Base-by-base conservation (phyloP, 2,797 vertebrate genomes). In the Manis pentadactyla region DNA sequence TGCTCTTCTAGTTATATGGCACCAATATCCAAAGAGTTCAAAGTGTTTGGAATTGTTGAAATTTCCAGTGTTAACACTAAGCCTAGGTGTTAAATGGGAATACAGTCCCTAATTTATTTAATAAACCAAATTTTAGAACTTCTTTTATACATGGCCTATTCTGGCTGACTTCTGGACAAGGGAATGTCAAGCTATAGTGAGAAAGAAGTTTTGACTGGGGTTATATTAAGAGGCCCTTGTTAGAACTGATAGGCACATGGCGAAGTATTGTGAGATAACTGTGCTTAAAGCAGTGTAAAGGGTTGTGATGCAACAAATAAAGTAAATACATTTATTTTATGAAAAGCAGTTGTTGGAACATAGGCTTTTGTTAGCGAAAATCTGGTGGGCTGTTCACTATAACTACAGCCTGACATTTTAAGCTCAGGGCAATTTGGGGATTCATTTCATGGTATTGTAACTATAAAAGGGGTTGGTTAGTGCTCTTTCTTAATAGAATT, bases 1-100 rank as follows among this genome's bases (percentile, higher is more conserved):
- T 95, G 19, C 5, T 91, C 29, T 73, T 87, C 1, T 69, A 66
- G 53, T 97, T 97, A 97, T 92, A 95, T 97, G 94, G 88, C 90
- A 96, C 96, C 97, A 97, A 92, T 97, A 94, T 95, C 96, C 91
- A 97, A 93, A 96, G 95, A 95, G 96, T 95, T 97, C 95, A 97
- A 92, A 92, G 96, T 96, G 46, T 87, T 96, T 90, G 81, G 77
- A 94, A 81, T 96, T 84, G n/a, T 66, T 96, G 51, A 85, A 77
- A 73, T 46, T 74, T 94, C 18, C 61, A 42, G 42, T 87, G 25
- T 84, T 93, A 84, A 34, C 5, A 87, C 14, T 49, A 77, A 93
- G 73, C 14, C 4, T 64, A 68, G 31, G 7, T 87, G n/a, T 90
- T 82, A 64, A 89, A 49, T 87, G 73, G 51, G 68, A 92, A 69